Conservation (phyloP, 2,888 invertebrate species). For the Hybos culiciformis region DNA sequence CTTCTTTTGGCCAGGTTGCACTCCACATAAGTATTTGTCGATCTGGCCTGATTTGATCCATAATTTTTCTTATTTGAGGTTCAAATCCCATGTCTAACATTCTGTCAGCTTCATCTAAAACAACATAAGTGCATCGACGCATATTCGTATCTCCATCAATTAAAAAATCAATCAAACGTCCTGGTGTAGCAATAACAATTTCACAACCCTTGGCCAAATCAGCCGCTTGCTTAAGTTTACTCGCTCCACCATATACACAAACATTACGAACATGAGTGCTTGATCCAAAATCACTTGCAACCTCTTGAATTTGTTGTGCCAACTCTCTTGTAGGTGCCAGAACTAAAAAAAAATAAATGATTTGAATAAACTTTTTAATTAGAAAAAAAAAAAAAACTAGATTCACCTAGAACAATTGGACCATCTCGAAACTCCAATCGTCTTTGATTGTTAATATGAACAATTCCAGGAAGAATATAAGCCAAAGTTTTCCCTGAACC, state of each 20-base stretch:
- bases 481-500: conserved; percentile 69
- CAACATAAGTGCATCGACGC: conserved; percentile 66
- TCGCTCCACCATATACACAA: conserved; percentile 88
- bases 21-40: conserved; percentile 98
- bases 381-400: too few relatives aligned
- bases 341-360: too few relatives aligned
- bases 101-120: conserved; percentile 82
- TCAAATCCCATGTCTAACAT: conserved; percentile 99
- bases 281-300: conserved; percentile 68
- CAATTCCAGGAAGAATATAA: conserved; percentile 70
- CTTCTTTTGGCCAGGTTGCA: conserved; percentile 99
- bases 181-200: conserved; percentile 82
- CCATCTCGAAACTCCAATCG: conserved; percentile 66
- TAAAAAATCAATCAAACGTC: conserved; percentile 72
- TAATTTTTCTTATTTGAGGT: conserved; percentile 86
- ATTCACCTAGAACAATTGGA: conserved; percentile 65
- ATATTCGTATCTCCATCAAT: conserved; percentile 61
- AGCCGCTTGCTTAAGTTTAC: conserved; percentile 58
- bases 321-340: conserved; percentile 67
- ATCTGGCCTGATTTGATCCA: conserved; percentile 86
- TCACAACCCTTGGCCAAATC: conserved; percentile 68
- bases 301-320: conserved; percentile 70
- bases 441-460: conserved; percentile 75
- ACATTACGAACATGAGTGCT: conserved; percentile 64
- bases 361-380: too few relatives aligned